Conservation (phyloP, 2,797 vertebrate genomes). For the Myotis vivesi region DNA sequence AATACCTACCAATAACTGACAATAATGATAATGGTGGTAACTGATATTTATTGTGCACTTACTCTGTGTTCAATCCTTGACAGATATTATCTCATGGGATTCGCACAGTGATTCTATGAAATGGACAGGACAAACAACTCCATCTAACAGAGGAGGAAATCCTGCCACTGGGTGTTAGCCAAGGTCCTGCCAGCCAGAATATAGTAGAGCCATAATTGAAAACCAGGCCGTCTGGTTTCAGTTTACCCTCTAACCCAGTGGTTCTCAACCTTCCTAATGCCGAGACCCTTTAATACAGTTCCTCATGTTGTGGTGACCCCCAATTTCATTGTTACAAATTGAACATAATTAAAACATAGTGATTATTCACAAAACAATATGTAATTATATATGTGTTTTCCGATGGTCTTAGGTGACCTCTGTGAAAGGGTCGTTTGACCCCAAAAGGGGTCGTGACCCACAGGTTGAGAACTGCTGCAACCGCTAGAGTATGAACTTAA, state of each 20-base stretch:
- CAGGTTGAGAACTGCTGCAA: no score
- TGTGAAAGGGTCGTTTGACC: no score
- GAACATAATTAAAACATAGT: no score
- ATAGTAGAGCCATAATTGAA: neutral
- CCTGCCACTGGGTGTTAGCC: neutral
- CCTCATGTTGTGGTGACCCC: no score
- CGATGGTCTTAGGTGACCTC: no score
- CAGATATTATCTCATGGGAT: neutral
- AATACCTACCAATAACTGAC: neutral
- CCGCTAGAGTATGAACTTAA: neutral
- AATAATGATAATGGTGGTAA: neutral
- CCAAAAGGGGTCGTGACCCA: no score
- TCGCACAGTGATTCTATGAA: neutral
- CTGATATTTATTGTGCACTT: neutral
- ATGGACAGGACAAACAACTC: neutral
- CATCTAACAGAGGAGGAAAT: neutral
- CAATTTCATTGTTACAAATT: no score
- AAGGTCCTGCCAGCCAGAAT: neutral
- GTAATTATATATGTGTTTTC: no score
- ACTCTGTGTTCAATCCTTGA: neutral
- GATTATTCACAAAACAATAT: no score
- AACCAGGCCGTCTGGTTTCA: neutral
- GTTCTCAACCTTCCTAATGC: no score
- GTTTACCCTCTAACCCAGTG: neutral
- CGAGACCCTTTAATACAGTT: no score